A percentile compares a stretch with the other conserved stretches of the same genome.
Conservation (phyloP, 1,140 invertebrate genomes). For the Drosophila hydei region DNA sequence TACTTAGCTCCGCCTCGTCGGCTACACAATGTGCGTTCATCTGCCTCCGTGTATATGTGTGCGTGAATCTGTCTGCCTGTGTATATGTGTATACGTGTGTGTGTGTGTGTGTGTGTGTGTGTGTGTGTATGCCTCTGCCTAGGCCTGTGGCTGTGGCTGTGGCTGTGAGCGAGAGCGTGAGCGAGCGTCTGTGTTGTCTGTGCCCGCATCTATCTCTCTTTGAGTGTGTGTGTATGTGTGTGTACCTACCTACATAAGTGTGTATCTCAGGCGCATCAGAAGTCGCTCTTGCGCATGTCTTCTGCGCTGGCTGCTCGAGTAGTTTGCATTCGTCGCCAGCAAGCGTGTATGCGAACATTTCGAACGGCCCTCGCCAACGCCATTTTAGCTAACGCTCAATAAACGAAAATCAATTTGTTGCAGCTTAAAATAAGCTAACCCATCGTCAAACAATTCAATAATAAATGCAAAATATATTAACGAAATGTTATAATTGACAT, state of each 20-base stretch:
- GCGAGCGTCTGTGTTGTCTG: constrained; percentile 37
- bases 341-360: neutral
- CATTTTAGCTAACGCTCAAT: constrained; percentile 64
- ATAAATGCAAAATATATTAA: constrained; percentile 8
- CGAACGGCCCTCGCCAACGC: constrained; percentile 55
- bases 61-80: constrained; percentile 22
- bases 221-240: constrained; percentile 22
- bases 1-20: constrained; percentile 83
- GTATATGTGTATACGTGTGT: neutral
- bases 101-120: constrained; percentile 6
- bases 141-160: neutral
- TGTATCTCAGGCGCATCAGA: constrained; percentile 59
- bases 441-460: neutral
- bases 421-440: constrained; percentile 18
- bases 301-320: constrained; percentile 55
- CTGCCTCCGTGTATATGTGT: constrained; percentile 6
- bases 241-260: constrained; percentile 35
- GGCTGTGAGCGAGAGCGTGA: constrained; percentile 36
- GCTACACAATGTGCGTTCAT: constrained; percentile 51
- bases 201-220: constrained; percentile 59
- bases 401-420: constrained; percentile 74
- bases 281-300: constrained; percentile 81
- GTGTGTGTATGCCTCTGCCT: constrained; percentile 3
- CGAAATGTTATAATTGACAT: neutral
- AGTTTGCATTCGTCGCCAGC: constrained; percentile 18